Percentiles rank a stretch among this genome's conserved stretches.
Evolutionary conservation across 2,888 invertebrate genomes (phyloP).

Genomic region (Temnothorax unifasciatus): DNA sequence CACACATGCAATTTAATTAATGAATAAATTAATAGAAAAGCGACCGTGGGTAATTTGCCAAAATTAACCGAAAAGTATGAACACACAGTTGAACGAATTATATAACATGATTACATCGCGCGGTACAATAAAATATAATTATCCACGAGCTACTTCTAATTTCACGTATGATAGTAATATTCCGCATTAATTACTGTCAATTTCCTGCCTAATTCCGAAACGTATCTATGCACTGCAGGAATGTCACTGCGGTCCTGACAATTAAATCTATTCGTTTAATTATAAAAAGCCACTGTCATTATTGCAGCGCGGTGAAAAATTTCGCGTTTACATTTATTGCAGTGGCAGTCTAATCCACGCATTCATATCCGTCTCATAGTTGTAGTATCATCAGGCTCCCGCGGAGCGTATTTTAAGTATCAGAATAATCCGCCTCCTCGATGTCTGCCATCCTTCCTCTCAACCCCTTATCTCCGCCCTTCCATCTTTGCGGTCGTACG

Average conservation of each 20-base stretch:
- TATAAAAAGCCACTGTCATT: not conserved
- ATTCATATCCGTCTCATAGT: slow-evolving; percentile 39
- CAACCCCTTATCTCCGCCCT: slow-evolving; percentile 31
- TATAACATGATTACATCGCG: slow-evolving; percentile 32
- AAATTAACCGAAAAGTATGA: slow-evolving; percentile 53
- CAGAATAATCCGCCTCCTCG: slow-evolving; percentile 50
- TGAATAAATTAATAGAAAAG: slow-evolving; percentile 56
- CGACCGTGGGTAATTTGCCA: slow-evolving; percentile 39
- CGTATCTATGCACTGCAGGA: not conserved
- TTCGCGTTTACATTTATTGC: slow-evolving; percentile 28
- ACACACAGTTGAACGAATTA: slow-evolving; percentile 23
- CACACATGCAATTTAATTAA: slow-evolving; percentile 46
- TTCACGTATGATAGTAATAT: slow-evolving; percentile 37
- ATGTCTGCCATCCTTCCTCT: slow-evolving; percentile 48
- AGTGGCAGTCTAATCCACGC: slow-evolving; percentile 33
- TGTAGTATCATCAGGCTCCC: not conserved
- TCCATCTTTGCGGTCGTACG: slow-evolving; percentile 57
- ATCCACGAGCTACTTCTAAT: slow-evolving; percentile 37
- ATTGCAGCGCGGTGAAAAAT: not conserved
- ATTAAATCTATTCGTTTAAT: slow-evolving; percentile 41
- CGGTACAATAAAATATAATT: slow-evolving; percentile 50
- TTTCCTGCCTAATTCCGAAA: slow-evolving; percentile 31
- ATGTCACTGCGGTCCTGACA: slow-evolving; percentile 3
- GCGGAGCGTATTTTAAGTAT: slow-evolving; percentile 47
- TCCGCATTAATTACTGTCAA: slow-evolving; percentile 40